A percentile compares a stretch with the other conserved stretches of the same genome.
phyloP scores from a whole-genome alignment of 2,888 invertebrate genomes.

The Micropterix aruncella region DNA sequence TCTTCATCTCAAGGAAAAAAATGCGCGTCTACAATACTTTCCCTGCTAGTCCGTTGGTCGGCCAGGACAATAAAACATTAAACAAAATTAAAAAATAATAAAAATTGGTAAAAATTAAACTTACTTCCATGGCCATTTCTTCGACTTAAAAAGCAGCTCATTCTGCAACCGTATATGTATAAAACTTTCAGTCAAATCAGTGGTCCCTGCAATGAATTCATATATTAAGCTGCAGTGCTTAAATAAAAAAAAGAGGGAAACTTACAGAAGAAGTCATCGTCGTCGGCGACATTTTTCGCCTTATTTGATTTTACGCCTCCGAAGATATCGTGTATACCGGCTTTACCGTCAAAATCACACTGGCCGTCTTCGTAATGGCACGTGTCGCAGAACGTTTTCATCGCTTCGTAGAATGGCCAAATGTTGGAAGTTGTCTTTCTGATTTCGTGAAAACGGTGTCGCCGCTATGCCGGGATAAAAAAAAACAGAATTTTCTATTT shows the following conservation, averaged over 20 bases:
- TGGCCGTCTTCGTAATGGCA: neutral
- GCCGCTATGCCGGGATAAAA: too few relatives aligned
- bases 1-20: too few relatives aligned
- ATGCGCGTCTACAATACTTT: too few relatives aligned
- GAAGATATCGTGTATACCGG: neutral
- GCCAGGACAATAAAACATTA: neutral
- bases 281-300: neutral
- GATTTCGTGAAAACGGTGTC: neutral
- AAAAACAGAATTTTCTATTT: too few relatives aligned
- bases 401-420: slow-evolving; percentile 30
- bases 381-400: slow-evolving; percentile 20
- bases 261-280: neutral
- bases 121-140: slow-evolving; percentile 35
- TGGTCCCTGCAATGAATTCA: slow-evolving; percentile 23
- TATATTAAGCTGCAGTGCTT: neutral
- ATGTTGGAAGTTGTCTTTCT: neutral
- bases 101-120: too few relatives aligned
- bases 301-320: neutral
- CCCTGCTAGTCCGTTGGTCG: too few relatives aligned
- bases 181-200: slow-evolving; percentile 32
- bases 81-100: neutral
- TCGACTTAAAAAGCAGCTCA: slow-evolving; percentile 31
- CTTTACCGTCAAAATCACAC: neutral
- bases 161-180: slow-evolving; percentile 33
- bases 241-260: neutral